Evolutionary conservation across 1,140 invertebrate species (phyloP), one percentile per base, ranked within the genome.

Genomic region (Heliconius hewitsoni): DNA sequence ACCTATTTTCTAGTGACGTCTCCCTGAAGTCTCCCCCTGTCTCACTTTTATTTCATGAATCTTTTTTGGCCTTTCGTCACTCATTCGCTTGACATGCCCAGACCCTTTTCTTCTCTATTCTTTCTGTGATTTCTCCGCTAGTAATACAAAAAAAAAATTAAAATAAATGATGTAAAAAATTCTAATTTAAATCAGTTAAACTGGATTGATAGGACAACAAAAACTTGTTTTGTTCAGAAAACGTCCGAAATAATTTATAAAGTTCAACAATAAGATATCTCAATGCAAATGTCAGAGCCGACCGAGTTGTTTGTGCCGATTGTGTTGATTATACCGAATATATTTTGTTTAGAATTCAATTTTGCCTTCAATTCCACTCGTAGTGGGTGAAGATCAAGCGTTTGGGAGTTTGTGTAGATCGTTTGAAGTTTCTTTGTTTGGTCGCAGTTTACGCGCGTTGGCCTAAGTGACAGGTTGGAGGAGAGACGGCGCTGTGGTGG

Each of bases 221-320:
- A 27, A 66, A 66, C 60, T 27, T 16, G 60, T 66, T 66, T 66
- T 30, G 11, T 57, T 57, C 60, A 13, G 60, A 66, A 66, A 66
- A 66, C 60, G 27, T 66, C 60, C 60, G 9, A 57, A 66, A 66
- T 66, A 27, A 66, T 66, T 66, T 30, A 9, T 66, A 30, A 66
- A 66, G 23, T 66, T 30, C 27, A 66, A 66, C 60, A 66, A 66
- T 30, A 66, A 66, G 60, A 66, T 66, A 66, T 66, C 60, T 66
- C 60, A 66, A 66, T 66, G 60, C 60, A 66, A 66, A 66, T 66
- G 60, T 66, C 27, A 30, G n/a, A 60, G 60, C 60, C 27, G 27
- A 66, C 60, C 60, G 60, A 30, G 11, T 66, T 66, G 60, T 66
- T 66, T 66, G 60, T 30, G 60, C 23, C 60, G 60, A 66, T 66